Base-by-base conservation (phyloP, 2,113 vertebrate genomes). In the Etheostoma spectabile region DNA sequence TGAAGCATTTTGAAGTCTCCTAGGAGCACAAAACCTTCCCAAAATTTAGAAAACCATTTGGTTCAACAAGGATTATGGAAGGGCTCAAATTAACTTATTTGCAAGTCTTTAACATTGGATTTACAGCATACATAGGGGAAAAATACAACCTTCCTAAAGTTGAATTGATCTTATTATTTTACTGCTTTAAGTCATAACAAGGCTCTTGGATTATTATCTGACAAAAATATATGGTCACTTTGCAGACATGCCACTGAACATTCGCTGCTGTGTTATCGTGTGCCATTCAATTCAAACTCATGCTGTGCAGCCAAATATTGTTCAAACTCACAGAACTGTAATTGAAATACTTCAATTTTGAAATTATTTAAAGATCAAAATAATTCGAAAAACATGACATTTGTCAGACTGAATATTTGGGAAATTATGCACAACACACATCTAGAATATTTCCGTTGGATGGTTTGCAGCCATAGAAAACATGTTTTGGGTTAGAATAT, bases 51-150 rank as follows among this genome's bases (percentile, higher is more conserved):
- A 63, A 70, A 57, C 6, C 8, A 55, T 75, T 61, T 82, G 46
- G 45, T 79, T 59, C 8, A 48, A 60, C 65, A 27, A 52, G 2
- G 10, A 51, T 57, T 57, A 79, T 74, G 70, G 10, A 52, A 35
- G 75, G 10, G 51, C 49, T 38, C 10, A 21, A 24, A 12, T 57
- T 1, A 63, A 56, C 52, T 70, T 72, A 63, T 63, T 70, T 57
- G 11, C 5, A 18, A 55, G 53, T 46, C 45, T 57, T 65, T 52
- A 21, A 66, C 45, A 14, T 11, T 33, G 56, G 16, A 76, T 51
- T 51, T 22, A 51, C 18, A 30, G 15, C 57, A 24, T 21, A 8
- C 18, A 38, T 19, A 6, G 19, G 6, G 3, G 14, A 15, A 10
- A 38, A 52, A 63, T 24, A 48, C 19, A 62, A 42, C 55, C 2